These are phyloP conservation scores for Drosophila tristis DNA, from an alignment of 1,140 invertebrate genomes.

Conservation along the genomic window DNA sequence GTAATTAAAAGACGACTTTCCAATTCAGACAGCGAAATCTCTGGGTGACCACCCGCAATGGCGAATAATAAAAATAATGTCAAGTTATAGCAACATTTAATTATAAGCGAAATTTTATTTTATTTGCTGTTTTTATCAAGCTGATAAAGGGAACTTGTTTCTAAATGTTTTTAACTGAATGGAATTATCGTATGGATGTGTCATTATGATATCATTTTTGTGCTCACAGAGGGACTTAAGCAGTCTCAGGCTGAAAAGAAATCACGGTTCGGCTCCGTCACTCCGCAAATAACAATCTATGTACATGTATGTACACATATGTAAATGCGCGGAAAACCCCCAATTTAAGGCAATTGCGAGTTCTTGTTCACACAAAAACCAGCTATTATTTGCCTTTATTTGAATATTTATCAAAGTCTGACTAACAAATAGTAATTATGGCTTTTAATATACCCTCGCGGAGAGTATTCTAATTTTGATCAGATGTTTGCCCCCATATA, in stretches of 20 bases:
- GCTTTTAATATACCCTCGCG: not conserved
- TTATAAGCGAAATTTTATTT: slow-evolving; percentile 26
- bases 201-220: slow-evolving; percentile 1
- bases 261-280: slow-evolving; percentile 21
- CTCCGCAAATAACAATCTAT: slow-evolving; percentile 1
- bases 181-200: slow-evolving; percentile 9
- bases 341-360: slow-evolving; percentile 43
- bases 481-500: no score
- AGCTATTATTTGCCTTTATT: slow-evolving; percentile 53
- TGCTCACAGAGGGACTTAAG: no score
- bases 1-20: slow-evolving; percentile 47
- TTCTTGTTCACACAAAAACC: slow-evolving; percentile 35
- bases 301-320: not conserved
- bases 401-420: slow-evolving; percentile 56
- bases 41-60: slow-evolving; percentile 3
- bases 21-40: slow-evolving; percentile 53
- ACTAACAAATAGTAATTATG: slow-evolving; percentile 38
- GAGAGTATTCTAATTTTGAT: no score
- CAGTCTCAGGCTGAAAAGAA: not conserved
- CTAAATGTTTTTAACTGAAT: not conserved
- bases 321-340: slow-evolving; percentile 37
- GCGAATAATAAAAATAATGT: slow-evolving; percentile 52
- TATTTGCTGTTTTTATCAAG: not conserved
- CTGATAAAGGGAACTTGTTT: slow-evolving; percentile 2
- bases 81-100: slow-evolving; percentile 52